Evolutionary conservation across 2,888 invertebrate genomes (phyloP).

Genomic region (Helobdella robusta): DNA sequence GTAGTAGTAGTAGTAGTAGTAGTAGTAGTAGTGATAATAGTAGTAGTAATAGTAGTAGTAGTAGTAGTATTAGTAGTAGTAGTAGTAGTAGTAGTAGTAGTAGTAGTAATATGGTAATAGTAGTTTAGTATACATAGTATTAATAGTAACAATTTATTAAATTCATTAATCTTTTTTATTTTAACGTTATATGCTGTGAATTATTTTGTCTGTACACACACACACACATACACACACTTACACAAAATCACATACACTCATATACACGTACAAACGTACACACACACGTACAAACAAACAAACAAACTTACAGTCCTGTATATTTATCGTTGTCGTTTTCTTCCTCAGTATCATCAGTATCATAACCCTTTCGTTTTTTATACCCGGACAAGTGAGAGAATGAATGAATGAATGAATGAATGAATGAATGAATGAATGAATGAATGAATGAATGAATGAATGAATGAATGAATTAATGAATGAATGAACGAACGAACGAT

Average conservation of each 20-base stretch:
- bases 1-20: constrained; percentile 20
- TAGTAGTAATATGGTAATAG: no score
- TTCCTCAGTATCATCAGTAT: no score
- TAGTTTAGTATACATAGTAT: no score
- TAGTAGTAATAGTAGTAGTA: constrained; percentile 7
- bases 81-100: no score
- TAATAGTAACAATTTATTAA: no score
- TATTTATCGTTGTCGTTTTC: neutral
- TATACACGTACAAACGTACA: neutral
- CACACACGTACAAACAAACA: no score
- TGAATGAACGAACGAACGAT: neutral
- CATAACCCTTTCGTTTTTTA: neutral
- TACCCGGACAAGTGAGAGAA: neutral
- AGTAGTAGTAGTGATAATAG: constrained; percentile 17
- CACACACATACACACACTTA: neutral
- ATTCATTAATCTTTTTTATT: no score
- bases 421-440: neutral
- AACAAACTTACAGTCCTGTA: neutral
- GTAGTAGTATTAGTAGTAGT: no score
- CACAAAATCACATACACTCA: neutral
- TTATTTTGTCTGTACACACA: no score
- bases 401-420: neutral
- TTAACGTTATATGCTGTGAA: no score
- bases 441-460: neutral
- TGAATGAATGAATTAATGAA: neutral